Percentiles rank a stretch among this genome's conserved stretches.
Conservation (phyloP, 1,140 invertebrate species). For the Hetaerina americana region DNA sequence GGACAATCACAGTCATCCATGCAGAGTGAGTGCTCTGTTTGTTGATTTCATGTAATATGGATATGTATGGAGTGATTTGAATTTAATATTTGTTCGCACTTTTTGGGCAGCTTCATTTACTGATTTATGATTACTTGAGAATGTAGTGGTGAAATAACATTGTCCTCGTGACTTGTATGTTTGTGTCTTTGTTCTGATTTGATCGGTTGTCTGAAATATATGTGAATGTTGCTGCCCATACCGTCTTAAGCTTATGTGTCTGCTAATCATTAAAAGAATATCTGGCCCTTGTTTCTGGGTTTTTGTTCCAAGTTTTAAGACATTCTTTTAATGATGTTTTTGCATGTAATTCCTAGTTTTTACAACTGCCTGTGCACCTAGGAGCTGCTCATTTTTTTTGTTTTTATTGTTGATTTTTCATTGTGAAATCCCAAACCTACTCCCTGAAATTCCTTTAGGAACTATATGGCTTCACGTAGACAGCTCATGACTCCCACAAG, state of each 20-base stretch:
- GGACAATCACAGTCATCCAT: not conserved
- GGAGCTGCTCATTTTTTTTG: not conserved
- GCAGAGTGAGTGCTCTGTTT: not conserved
- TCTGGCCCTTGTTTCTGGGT: too few species aligned
- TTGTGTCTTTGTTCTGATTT: not conserved
- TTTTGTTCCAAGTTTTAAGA: too few species aligned
- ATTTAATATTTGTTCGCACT: not conserved
- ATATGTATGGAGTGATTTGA: too few species aligned
- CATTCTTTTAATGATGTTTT: not conserved
- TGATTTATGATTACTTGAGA: not conserved
- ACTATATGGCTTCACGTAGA: slow-evolving; percentile 17
- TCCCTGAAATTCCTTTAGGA: slow-evolving; percentile 14
- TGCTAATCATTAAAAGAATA: not conserved
- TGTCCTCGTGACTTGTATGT: not conserved
- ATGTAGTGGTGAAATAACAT: not conserved
- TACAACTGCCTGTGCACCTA: not conserved
- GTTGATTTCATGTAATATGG: not conserved
- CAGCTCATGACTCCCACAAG: slow-evolving; percentile 16
- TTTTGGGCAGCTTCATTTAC: not conserved
- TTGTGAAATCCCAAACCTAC: not conserved
- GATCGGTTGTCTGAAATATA: not conserved
- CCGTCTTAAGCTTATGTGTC: too few species aligned
- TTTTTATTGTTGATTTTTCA: slow-evolving; percentile 10
- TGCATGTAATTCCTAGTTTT: not conserved
- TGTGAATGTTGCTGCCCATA: not conserved